Evolutionary conservation across 2,113 vertebrate species (phyloP), one percentile per base, ranked within the genome.

Genomic region (Conger conger): DNA sequence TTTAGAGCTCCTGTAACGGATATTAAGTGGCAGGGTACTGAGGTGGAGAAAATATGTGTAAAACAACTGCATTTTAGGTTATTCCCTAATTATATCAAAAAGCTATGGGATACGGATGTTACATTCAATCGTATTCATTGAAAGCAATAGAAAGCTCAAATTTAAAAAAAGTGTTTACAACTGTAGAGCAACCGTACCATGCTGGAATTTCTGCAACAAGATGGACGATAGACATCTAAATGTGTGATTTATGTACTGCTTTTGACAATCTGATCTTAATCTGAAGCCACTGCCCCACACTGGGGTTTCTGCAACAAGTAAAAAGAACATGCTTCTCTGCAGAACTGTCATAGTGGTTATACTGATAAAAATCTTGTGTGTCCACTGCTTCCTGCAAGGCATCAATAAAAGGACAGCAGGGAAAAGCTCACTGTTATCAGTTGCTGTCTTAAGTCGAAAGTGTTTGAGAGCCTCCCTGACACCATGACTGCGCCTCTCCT

Each of bases 381-480:
- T 38, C 84, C 81, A 79, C 76, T 60, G 30, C 81, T 63, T 82
- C 85, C 73, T 54, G 18, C 23, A 8, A 18, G n/a, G 23, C 1
- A 20, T 78, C 18, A 20, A 40, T 79, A 81, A 60, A 79, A 79
- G 30, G 2, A 17, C 15, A 27, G 17, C 37, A 27, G 54, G 9
- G n/a, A 73, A 73, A n/a, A 11, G 9, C 3, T 18, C 9, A 16
- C n/a, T n/a, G n/a, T n/a, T n/a, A n/a, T n/a, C 50, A 68, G n/a
- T 13, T 11, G 36, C 27, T 13, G 11, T n/a, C n/a, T 18, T 16
- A 27, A 17, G 23, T 23, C 11, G 30, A 78, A 9, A 76, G 27
- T 8, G 8, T 13, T 20, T 27, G 82, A 27, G 38, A 54, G 38
- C 68, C 40, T 23, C n/a, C 0, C 27, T 82, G 50, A 57, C 20